phyloP scores from a whole-genome alignment of 2,888 invertebrate genomes.

The Stenodema calcarata region DNA sequence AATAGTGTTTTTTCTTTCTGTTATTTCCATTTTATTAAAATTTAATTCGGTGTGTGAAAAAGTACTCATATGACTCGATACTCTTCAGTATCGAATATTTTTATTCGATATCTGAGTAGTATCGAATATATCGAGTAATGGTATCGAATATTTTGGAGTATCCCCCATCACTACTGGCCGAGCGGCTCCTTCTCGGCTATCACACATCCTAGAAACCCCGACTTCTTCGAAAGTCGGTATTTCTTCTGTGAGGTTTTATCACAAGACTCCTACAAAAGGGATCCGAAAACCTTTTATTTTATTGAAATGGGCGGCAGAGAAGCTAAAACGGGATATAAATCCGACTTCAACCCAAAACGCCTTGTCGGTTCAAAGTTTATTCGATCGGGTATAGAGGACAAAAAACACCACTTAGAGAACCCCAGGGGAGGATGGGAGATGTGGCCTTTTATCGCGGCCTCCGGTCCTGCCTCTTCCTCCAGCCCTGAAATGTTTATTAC shows the following conservation, averaged over 20 bases:
- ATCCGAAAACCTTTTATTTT: constrained; percentile 38
- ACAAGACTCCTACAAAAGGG: neutral
- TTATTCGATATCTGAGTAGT: too few relatives aligned
- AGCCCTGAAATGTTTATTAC: constrained; percentile 29
- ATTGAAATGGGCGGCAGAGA: constrained; percentile 30
- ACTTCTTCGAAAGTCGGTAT: neutral
- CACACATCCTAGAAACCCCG: neutral
- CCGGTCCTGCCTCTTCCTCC: neutral
- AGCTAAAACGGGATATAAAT: constrained; percentile 38
- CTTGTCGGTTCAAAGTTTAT: constrained; percentile 38
- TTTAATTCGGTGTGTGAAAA: too few relatives aligned
- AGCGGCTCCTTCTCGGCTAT: too few relatives aligned
- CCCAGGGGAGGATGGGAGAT: neutral
- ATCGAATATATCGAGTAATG: too few relatives aligned
- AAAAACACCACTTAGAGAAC: constrained; percentile 32
- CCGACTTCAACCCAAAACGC: constrained; percentile 38
- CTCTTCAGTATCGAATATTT: too few relatives aligned
- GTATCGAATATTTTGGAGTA: too few relatives aligned
- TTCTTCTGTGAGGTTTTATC: neutral
- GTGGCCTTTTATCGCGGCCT: constrained; percentile 18
- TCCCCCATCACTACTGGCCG: too few relatives aligned
- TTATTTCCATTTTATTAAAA: too few relatives aligned
- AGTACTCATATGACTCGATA: too few relatives aligned
- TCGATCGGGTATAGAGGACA: constrained; percentile 4
- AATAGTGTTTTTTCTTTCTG: too few relatives aligned